These are phyloP conservation scores for Charadrius vociferus DNA, from an alignment of 2,113 vertebrate genomes.

Conservation along the genomic window DNA sequence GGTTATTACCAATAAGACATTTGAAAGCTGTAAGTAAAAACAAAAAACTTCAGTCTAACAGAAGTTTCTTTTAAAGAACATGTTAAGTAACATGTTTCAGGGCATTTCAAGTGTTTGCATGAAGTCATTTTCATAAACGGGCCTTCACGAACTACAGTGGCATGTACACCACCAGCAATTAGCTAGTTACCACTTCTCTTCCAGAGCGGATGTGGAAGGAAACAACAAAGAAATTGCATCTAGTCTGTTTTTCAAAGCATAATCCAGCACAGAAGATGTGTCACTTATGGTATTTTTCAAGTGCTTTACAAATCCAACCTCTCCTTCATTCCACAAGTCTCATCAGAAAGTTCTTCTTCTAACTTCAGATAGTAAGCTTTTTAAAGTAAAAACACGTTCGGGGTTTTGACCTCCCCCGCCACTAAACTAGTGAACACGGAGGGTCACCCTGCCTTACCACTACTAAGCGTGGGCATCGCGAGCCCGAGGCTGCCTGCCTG, in stretches of 20 bases:
- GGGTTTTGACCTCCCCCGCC: not conserved
- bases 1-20: not conserved
- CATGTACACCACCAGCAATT: not conserved
- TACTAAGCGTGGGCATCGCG: fast-evolving
- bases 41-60: not conserved
- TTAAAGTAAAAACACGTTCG: not conserved
- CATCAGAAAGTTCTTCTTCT: not conserved
- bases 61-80: not conserved
- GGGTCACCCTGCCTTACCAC: fast-evolving
- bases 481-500: not conserved
- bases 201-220: fast-evolving
- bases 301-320: not conserved
- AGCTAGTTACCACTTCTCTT: not conserved
- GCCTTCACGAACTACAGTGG: not conserved
- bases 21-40: not conserved
- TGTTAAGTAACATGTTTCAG: not conserved
- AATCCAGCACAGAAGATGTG: fast-evolving
- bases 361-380: not conserved
- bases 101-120: not conserved
- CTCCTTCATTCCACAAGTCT: not conserved
- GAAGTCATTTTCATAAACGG: not conserved
- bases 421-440: fast-evolving
- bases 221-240: not conserved
- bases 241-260: not conserved
- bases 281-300: not conserved